Evolutionary conservation across 1,140 invertebrate species (phyloP), one percentile per base, ranked within the genome.

Genomic region (Tetraneura akinire): DNA sequence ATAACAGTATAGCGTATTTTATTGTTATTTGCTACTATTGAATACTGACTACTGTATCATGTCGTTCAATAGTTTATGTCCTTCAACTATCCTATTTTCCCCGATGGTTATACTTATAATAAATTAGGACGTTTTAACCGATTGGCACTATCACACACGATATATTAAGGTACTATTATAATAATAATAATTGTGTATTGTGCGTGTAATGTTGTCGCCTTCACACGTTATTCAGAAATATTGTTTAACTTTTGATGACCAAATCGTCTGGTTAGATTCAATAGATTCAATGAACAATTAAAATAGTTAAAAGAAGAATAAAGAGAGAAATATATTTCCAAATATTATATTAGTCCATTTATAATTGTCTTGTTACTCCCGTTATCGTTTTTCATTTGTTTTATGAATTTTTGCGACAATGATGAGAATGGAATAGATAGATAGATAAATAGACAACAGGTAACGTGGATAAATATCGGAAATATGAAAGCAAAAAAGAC

Each of bases 401-500:
- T 47, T 29, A 23, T 1, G n/a, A n/a, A n/a, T 42, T n/a, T 68
- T 68, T 68, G 21, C 42, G 64, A 68, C 26, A 10, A 53, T 9
- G n/a, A 16, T 3, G 49, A 8, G 0, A 16, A n/a, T 71, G 10
- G 37, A 42, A 16, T 47, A 21, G 11, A 47, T 47, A 21, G 11
- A 47, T 47, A 47, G 9, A 55, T 55, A 55, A n/a, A n/a, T n/a
- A 6, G 6, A n/a, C 21, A 14, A 16, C 53, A 8, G 53, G 53
- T 23, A 23, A 55, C 13, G 45, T 47, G 45, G 9, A 26, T 21
- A 57, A 57, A 57, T 13, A 57, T 57, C 66, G 29, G 49, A 53
- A 73, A 53, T 73, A 53, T 53, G 70, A 73, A 76, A 76, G 73
- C 51, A 3, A 37, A 8, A 37, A 76, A 55, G 73, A 76, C 32